Percentiles rank a stretch among this genome's conserved stretches.
These are phyloP conservation scores for Siderastrea radians DNA, from an alignment of 92 coral and sea anemone species.

Conservation along the genomic window DNA sequence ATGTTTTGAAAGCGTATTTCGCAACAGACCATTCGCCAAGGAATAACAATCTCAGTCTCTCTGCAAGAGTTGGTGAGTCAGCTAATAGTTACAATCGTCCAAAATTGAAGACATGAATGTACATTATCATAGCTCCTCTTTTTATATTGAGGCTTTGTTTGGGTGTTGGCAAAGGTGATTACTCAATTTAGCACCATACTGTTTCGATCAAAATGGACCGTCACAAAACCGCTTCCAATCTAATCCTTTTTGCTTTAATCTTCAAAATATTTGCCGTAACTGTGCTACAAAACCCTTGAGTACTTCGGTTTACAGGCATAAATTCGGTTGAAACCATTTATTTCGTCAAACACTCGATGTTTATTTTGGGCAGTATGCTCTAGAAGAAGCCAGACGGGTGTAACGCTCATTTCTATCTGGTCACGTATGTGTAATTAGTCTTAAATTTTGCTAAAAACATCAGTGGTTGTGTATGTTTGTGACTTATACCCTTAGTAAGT, in stretches of 20 bases:
- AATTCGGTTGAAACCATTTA: too few relatives aligned
- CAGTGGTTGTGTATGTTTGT: too few relatives aligned
- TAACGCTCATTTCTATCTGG: too few relatives aligned
- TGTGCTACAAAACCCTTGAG: not conserved
- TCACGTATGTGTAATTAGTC: too few relatives aligned
- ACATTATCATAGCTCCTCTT: too few relatives aligned
- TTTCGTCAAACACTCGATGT: too few relatives aligned
- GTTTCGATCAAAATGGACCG: constrained; percentile 3
- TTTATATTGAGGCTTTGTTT: not conserved
- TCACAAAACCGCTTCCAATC: not conserved
- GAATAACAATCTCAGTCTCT: too few relatives aligned
- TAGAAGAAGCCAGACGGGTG: too few relatives aligned
- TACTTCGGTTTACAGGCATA: too few relatives aligned
- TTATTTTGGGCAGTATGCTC: too few relatives aligned
- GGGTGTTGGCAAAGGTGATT: not conserved
- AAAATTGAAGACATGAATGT: not conserved
- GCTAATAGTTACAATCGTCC: not conserved
- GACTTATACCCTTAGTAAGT: too few relatives aligned
- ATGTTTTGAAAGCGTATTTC: not conserved
- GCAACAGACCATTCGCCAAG: not conserved
- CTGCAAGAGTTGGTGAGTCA: constrained; percentile 7
- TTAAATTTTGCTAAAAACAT: too few relatives aligned
- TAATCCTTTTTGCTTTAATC: not conserved
- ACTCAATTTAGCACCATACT: not conserved
- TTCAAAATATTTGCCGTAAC: not conserved